Percentiles rank a stretch among this genome's conserved stretches.
Evolutionary conservation across 2,888 invertebrate genomes (phyloP).

Genomic region (Drosophila leonis): DNA sequence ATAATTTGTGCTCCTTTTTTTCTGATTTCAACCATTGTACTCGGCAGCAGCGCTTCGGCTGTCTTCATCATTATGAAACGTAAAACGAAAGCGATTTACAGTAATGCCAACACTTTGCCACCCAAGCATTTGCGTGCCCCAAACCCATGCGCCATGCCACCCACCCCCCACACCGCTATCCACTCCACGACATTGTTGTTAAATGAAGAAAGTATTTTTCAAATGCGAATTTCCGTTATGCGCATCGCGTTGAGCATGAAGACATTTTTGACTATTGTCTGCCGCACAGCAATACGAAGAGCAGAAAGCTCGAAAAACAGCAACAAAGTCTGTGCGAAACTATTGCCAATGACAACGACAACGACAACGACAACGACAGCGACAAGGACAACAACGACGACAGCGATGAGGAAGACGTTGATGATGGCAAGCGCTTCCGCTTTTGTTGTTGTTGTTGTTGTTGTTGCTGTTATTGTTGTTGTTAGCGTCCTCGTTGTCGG

Average conservation of each 20-base stretch:
- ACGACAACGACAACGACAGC: constrained; percentile 39
- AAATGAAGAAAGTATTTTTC: constrained; percentile 82
- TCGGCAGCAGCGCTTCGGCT: constrained; percentile 32
- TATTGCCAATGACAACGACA: constrained; percentile 77
- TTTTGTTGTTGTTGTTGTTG: constrained; percentile 52
- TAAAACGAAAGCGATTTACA: constrained; percentile 82
- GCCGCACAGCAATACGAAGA: constrained; percentile 50
- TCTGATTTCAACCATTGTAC: constrained; percentile 57
- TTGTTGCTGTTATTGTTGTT: constrained; percentile 44
- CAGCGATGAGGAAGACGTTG: constrained; percentile 66
- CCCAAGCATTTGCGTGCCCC: constrained; percentile 41
- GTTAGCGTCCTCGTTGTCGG: constrained; percentile 23
- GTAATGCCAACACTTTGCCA: constrained; percentile 81
- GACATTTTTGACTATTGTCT: constrained; percentile 79
- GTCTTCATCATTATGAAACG: constrained; percentile 78
- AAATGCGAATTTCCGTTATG: constrained; percentile 82
- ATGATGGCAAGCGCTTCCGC: constrained; percentile 78
- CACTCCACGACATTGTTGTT: constrained; percentile 74
- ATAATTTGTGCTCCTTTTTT: constrained; percentile 21
- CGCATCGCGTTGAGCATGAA: constrained; percentile 77
- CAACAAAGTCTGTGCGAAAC: constrained; percentile 73
- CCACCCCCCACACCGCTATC: not conserved
- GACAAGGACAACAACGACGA: constrained; percentile 32
- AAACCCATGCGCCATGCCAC: not conserved
- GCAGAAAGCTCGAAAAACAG: constrained; percentile 58